Evolutionary conservation across 1,140 invertebrate species (phyloP).

Genomic region (honey bee (Apis mellifera)): Amel_HAv3.1 CM009937.2:12404501-12405000

Average conservation of each 20-base stretch:
- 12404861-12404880: slow-evolving; percentile 30
- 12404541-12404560: slow-evolving; percentile 57
- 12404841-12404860: slow-evolving; percentile 39
- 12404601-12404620: slow-evolving; percentile 51
- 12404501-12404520: slow-evolving; percentile 66
- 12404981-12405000: slow-evolving; percentile 30
- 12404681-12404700: slow-evolving; percentile 33
- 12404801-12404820: slow-evolving; percentile 50
- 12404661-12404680: slow-evolving; percentile 33
- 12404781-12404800: slow-evolving; percentile 56
- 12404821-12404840: slow-evolving; percentile 57
- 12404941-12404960: slow-evolving; percentile 47
- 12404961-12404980: slow-evolving; percentile 32
- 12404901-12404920: slow-evolving; percentile 18
- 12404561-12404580: slow-evolving; percentile 53
- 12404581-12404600: slow-evolving; percentile 52
- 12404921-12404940: slow-evolving; percentile 12
- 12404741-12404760: slow-evolving; percentile 58
- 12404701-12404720: slow-evolving; percentile 34
- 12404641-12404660: slow-evolving; percentile 22
- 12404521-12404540: slow-evolving; percentile 72
- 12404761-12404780: slow-evolving; percentile 65
- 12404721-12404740: slow-evolving; percentile 34
- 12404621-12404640: slow-evolving; percentile 41
- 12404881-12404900: background rate